phyloP scores from a whole-genome alignment of 2,113 vertebrate genomes.

The Pterocles burchelli region DNA sequence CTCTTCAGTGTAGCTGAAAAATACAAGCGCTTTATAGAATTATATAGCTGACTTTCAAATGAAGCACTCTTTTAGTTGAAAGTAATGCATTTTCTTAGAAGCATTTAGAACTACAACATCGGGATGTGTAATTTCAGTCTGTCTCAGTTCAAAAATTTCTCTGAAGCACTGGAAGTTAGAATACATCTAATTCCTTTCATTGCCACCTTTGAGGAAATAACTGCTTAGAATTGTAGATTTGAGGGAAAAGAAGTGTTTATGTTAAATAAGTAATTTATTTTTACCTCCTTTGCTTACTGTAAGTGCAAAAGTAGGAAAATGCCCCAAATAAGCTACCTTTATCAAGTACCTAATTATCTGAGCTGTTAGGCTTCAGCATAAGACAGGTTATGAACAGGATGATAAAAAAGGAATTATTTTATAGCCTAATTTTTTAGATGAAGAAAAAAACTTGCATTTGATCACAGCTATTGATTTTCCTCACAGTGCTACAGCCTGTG shows the following conservation, averaged over 20 bases:
- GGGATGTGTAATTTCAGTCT: not conserved
- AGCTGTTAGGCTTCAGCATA: conserved; percentile 41
- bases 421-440: conserved; percentile 57
- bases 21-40: not conserved
- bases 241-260: not conserved
- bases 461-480: conserved; percentile 18
- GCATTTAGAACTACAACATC: not conserved
- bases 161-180: not conserved
- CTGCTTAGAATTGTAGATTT: conserved; percentile 56
- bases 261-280: conserved; percentile 42
- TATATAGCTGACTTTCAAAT: not conserved
- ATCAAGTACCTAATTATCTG: conserved; percentile 64
- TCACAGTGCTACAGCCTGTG: conserved; percentile 41
- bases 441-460: conserved; percentile 43
- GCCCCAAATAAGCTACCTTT: conserved; percentile 50
- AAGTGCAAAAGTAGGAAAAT: conserved; percentile 50
- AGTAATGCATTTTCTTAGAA: not conserved
- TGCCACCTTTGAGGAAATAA: conserved; percentile 27
- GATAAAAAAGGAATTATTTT: conserved; percentile 59
- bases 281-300: conserved; percentile 13
- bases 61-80: not conserved
- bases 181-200: not conserved
- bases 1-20: not conserved
- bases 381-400: conserved; percentile 64
- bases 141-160: not conserved